These are phyloP conservation scores for Vidua chalybeata DNA, from an alignment of 2,113 vertebrate species.

Conservation along the genomic window DNA sequence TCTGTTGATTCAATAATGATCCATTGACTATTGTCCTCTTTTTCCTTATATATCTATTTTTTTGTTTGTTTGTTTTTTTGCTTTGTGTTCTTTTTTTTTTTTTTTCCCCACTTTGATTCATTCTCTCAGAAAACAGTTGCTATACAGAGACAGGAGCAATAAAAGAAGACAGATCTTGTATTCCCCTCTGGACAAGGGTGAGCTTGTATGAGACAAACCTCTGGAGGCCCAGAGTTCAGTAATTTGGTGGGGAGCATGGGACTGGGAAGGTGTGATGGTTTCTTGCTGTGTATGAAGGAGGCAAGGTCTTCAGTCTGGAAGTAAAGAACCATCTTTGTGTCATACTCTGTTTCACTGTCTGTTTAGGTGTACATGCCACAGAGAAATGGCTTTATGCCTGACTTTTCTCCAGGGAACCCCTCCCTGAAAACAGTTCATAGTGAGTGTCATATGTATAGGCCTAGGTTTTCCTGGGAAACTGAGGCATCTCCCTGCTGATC, in stretches of 20 bases:
- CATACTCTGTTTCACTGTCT: neutral
- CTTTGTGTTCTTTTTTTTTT: neutral
- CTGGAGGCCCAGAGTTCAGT: neutral
- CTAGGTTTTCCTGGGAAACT: neutral
- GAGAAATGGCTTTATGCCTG: neutral
- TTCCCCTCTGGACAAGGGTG: neutral
- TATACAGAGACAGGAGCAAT: neutral
- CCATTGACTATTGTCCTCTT: neutral
- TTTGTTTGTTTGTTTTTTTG: neutral
- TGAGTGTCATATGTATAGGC: fast-evolving
- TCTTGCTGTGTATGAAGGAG: neutral
- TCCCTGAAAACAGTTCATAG: neutral
- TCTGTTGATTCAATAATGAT: neutral
- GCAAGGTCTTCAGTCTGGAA: neutral
- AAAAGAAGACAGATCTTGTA: neutral
- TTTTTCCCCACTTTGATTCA: neutral
- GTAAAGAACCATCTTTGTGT: neutral
- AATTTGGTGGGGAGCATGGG: neutral
- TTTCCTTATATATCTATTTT: neutral
- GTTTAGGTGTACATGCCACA: neutral
- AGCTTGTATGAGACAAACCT: neutral
- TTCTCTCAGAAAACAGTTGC: neutral
- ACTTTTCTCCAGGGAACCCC: neutral
- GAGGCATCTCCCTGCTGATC: neutral
- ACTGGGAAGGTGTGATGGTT: neutral